phyloP scores from a whole-genome alignment of 2,797 vertebrate species.

The Poeciliopsis presidionis region DNA sequence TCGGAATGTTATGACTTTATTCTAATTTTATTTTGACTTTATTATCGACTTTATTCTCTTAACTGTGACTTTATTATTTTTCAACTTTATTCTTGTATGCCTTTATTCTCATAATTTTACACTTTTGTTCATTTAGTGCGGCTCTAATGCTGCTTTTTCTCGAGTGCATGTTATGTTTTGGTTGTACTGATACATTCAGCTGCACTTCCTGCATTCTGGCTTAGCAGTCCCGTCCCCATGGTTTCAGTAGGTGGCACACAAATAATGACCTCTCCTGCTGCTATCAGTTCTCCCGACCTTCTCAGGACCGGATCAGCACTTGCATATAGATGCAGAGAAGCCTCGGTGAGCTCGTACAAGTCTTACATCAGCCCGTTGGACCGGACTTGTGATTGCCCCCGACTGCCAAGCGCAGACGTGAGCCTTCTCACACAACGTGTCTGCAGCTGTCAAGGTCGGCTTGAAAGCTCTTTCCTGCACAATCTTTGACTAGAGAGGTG shows the following conservation, averaged over 20 bases:
- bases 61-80: too few relatives aligned
- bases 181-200: neutral
- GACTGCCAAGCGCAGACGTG: conserved; percentile 34
- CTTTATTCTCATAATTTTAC: too few relatives aligned
- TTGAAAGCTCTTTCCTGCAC: conserved; percentile 8
- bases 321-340: conserved; percentile 21
- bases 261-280: neutral
- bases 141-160: neutral
- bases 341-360: conserved; percentile 17
- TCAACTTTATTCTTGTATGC: too few relatives aligned
- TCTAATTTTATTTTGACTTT: too few relatives aligned
- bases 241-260: neutral
- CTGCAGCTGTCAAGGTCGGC: conserved; percentile 43
- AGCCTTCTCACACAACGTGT: conserved; percentile 35
- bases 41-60: too few relatives aligned
- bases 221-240: neutral
- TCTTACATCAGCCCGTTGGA: conserved; percentile 32
- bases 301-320: conserved; percentile 13
- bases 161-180: too few relatives aligned
- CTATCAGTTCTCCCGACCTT: neutral
- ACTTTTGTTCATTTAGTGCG: too few relatives aligned
- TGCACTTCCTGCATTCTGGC: neutral
- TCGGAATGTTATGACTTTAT: too few relatives aligned
- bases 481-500: neutral
- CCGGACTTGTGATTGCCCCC: conserved; percentile 20